Conservation (phyloP, 2,888 invertebrate genomes). For the Oxyscelio sp. region DNA sequence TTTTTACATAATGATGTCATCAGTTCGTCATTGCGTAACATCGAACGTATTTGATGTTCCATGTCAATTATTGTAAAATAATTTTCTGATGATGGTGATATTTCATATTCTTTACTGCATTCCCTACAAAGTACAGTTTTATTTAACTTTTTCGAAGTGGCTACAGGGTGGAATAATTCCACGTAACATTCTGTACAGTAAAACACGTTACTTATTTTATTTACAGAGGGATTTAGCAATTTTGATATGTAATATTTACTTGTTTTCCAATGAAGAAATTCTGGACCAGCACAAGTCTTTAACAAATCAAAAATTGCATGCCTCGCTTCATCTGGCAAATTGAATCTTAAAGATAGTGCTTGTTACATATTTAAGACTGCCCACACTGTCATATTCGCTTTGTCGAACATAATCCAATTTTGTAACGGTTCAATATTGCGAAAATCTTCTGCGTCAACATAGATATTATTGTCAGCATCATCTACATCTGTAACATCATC, state of each 20-base stretch:
- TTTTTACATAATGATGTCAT: neutral
- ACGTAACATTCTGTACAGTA: neutral
- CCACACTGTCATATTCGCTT: neutral
- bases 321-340: neutral
- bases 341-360: neutral
- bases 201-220: neutral
- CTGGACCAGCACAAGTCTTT: neutral
- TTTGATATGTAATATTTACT: conserved; percentile 4
- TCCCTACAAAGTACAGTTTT: neutral
- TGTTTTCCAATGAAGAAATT: neutral
- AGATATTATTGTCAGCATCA: too few relatives aligned
- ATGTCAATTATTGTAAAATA: neutral
- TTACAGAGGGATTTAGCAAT: neutral
- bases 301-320: neutral
- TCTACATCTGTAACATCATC: too few relatives aligned
- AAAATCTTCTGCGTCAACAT: neutral
- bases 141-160: too few relatives aligned
- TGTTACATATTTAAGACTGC: neutral
- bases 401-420: neutral
- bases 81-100: neutral
- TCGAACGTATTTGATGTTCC: neutral
- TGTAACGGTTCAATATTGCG: neutral
- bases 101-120: neutral
- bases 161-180: neutral
- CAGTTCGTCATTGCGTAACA: neutral